Evolutionary conservation across 2,888 invertebrate species (phyloP), one percentile per base, ranked within the genome.

Genomic region (Drosophila koepferae): DNA sequence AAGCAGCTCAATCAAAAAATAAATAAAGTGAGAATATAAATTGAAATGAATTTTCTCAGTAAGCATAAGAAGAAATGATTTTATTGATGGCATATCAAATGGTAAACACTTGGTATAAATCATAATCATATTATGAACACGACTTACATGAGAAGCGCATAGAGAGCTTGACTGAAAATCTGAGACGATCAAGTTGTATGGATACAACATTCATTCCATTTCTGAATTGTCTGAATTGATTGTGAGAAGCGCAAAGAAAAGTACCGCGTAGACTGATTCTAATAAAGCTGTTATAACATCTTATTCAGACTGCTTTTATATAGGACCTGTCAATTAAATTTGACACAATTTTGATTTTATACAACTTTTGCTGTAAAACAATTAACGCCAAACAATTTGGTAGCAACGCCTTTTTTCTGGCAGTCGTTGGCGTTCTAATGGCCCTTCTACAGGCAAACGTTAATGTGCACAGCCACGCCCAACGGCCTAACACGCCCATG

Each of bases 361-460:
- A 44, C 28, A 34, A 36, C 40, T 6, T 49, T 12, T 14, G 20
- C 36, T 31, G 34, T 36, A 46, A 41, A 58, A 38, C 61, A 66
- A 66, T 73, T 49, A 65, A 28, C 12, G n/a, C 10, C 40, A 59
- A 36, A 34, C 23, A 59, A 62, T 62, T 58, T 44, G 18, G n/a
- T 20, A 36, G 44, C 18, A 23, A 60, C 59, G 58, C 63, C 58
- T 41, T 18, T n/a, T n/a, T 16, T 23, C 49, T 12, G 31, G 6
- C 5, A n/a, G 40, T 18, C 16, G 16, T 38, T n/a, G 20, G n/a
- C 40, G 31, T 67, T 55, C 9, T 69, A 68, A 74, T 44, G 68
- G 36, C 63, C 58, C 10, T 61, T 53, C 48, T n/a, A n/a, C 74
- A 68, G 68, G 74, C 74, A 14, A 74, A 51, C 44, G 49, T 20